A percentile compares a stretch with the other conserved stretches of the same genome.
Conservation (phyloP, 2,113 vertebrate genomes). For the Monopterus albus region DNA sequence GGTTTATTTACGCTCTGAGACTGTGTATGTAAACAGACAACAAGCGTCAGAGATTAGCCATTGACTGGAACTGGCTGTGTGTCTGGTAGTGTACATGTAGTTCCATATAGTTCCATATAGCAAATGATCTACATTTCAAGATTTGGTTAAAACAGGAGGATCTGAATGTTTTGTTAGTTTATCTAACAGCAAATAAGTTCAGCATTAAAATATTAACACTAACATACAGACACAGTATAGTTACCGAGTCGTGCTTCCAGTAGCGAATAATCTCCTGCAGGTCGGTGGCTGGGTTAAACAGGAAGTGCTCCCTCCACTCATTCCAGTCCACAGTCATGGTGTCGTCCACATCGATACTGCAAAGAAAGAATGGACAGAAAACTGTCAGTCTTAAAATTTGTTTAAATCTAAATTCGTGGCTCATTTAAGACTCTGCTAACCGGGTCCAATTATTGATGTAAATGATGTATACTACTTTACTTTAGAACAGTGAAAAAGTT, state of each 20-base stretch:
- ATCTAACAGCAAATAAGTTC: no score
- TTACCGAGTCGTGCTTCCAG: constrained; percentile 87
- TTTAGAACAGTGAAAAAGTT: no score
- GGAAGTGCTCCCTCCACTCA: constrained; percentile 95
- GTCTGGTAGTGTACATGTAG: not conserved
- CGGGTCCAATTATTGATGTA: no score
- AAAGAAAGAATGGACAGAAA: constrained; percentile 15
- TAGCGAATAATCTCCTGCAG: constrained; percentile 93
- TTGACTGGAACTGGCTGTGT: constrained; percentile 14
- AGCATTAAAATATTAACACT: not conserved
- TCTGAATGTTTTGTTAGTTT: not conserved
- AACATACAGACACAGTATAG: not conserved
- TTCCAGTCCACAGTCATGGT: constrained; percentile 98
- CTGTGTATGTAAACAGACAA: constrained; percentile 21
- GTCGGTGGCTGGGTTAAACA: constrained; percentile 92
- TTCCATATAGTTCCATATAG: not conserved
- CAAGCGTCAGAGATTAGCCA: constrained; percentile 57
- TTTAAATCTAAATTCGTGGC: not conserved
- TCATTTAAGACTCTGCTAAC: not conserved
- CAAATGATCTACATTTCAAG: not conserved
- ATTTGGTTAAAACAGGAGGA: no score
- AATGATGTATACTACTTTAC: no score
- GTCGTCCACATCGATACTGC: constrained; percentile 93
- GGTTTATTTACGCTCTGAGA: constrained; percentile 45
- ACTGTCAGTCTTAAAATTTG: no score